Percentiles rank a stretch among this genome's conserved stretches.
Conservation (phyloP, 2,797 vertebrate genomes). For the Poeciliopsis presidionis region DNA sequence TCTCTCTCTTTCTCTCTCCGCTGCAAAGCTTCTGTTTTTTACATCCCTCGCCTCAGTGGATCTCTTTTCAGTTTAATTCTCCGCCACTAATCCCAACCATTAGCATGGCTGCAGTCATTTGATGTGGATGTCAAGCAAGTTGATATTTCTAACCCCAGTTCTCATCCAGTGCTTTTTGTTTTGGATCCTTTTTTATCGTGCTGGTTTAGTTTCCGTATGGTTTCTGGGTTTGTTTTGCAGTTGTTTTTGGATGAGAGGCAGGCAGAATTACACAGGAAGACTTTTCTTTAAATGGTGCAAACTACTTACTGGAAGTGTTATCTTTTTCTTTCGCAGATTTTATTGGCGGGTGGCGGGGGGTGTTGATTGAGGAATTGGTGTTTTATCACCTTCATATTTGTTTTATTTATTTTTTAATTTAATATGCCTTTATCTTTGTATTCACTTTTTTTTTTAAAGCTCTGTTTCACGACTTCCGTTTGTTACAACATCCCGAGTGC, state of each 20-base stretch:
- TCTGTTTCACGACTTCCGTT: conserved; percentile 75
- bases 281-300: conserved; percentile 74
- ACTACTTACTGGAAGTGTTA: conserved; percentile 29
- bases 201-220: conserved; percentile 63
- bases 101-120: conserved; percentile 83
- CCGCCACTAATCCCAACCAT: conserved; percentile 76
- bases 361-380: conserved; percentile 80
- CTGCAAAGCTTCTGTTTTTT: conserved; percentile 74
- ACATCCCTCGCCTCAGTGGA: conserved; percentile 73
- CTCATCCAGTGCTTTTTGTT: conserved; percentile 89
- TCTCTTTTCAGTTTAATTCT: conserved; percentile 67
- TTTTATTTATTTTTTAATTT: conserved; percentile 58
- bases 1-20: conserved; percentile 39
- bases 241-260: conserved; percentile 85
- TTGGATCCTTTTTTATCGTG: conserved; percentile 77
- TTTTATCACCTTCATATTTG: conserved; percentile 72
- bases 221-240: conserved; percentile 80
- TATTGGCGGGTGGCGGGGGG: conserved; percentile 12
- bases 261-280: conserved; percentile 98
- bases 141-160: conserved; percentile 98
- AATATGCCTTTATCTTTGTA: conserved; percentile 73
- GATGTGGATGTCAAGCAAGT: conserved; percentile 97
- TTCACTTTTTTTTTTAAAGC: conserved; percentile 53
- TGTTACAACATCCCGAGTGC: conserved; percentile 79
- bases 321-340: conserved; percentile 60